phyloP scores from a whole-genome alignment of 2,797 vertebrate species.

The Tamandua tetradactyla region DNA sequence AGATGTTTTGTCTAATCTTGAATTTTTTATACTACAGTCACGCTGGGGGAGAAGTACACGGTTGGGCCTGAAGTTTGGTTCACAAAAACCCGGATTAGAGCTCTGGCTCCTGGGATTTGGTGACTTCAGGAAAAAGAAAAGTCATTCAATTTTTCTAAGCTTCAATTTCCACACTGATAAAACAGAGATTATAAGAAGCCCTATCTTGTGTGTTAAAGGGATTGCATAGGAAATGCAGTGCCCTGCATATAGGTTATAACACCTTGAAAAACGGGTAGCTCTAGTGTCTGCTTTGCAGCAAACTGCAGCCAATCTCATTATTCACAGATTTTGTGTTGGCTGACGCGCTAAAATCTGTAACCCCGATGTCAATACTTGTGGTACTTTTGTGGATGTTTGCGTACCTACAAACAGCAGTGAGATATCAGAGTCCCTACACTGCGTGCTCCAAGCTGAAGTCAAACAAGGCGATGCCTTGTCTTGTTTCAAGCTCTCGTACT shows the following conservation, averaged over 20 bases:
- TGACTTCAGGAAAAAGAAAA: background rate
- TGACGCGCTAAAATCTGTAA: too few relatives aligned
- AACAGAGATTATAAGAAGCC: background rate
- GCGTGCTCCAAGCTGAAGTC: too few relatives aligned
- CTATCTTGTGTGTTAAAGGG: fast-evolving
- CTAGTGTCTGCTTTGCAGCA: background rate
- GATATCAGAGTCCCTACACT: too few relatives aligned
- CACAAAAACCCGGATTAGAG: too few relatives aligned
- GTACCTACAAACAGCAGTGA: too few relatives aligned
- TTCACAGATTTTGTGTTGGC: too few relatives aligned
- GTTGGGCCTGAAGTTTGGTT: background rate
- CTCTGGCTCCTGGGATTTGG: background rate
- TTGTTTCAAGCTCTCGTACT: too few relatives aligned
- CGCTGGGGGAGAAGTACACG: too few relatives aligned
- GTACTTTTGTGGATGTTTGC: too few relatives aligned
- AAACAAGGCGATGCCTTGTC: too few relatives aligned
- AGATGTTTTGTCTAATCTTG: background rate
- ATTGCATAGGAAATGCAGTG: background rate
- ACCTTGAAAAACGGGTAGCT: background rate
- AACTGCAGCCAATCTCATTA: too few relatives aligned
- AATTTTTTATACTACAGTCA: fast-evolving
- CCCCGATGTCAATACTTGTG: too few relatives aligned
- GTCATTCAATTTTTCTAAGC: background rate
- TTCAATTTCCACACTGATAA: slow-evolving; percentile 10
- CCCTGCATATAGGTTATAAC: fast-evolving